A percentile compares a stretch with the other conserved stretches of the same genome.
These are phyloP conservation scores for Caenorhabditis afra DNA, from an alignment of 2,888 invertebrate species.

Conservation along the genomic window DNA sequence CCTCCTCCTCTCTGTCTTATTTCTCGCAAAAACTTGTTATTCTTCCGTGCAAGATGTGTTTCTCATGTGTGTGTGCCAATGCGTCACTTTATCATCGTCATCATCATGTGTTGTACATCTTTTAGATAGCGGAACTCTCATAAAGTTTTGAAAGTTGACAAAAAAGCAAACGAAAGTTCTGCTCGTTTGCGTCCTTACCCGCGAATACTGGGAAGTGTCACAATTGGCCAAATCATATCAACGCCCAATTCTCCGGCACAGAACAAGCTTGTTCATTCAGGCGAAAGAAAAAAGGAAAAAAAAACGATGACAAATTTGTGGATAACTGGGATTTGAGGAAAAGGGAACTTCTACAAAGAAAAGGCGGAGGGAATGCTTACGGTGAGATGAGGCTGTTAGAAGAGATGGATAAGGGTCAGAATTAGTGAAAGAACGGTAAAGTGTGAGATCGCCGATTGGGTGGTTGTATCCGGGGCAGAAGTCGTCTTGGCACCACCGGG, in stretches of 20 bases:
- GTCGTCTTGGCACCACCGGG: conserved; percentile 18
- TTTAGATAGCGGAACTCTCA: conserved; percentile 60
- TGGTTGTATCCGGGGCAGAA: conserved; percentile 13
- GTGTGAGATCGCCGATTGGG: conserved; percentile 1
- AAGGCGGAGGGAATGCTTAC: too few relatives aligned
- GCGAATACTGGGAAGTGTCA: neutral
- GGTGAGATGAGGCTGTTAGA: neutral
- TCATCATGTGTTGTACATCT: conserved; percentile 55
- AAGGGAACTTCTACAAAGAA: too few relatives aligned
- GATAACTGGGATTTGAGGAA: neutral
- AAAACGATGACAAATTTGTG: conserved; percentile 3
- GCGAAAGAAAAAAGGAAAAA: neutral
- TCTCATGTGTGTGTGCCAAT: conserved; percentile 12
- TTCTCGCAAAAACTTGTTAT: conserved; percentile 51
- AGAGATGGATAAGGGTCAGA: neutral
- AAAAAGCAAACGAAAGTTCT: neutral
- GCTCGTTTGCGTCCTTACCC: neutral
- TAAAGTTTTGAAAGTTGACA: conserved; percentile 62
- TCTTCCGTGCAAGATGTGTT: conserved; percentile 47
- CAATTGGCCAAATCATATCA: conserved; percentile 53
- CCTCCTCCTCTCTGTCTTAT: conserved; percentile 6
- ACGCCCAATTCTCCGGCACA: conserved; percentile 1
- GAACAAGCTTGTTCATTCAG: conserved; percentile 19
- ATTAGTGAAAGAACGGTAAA: conserved; percentile 1
- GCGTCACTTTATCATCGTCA: too few relatives aligned